Evolutionary conservation across 2,113 vertebrate genomes (phyloP), one percentile per base, ranked within the genome.

Genomic region (Rhea americana): DNA sequence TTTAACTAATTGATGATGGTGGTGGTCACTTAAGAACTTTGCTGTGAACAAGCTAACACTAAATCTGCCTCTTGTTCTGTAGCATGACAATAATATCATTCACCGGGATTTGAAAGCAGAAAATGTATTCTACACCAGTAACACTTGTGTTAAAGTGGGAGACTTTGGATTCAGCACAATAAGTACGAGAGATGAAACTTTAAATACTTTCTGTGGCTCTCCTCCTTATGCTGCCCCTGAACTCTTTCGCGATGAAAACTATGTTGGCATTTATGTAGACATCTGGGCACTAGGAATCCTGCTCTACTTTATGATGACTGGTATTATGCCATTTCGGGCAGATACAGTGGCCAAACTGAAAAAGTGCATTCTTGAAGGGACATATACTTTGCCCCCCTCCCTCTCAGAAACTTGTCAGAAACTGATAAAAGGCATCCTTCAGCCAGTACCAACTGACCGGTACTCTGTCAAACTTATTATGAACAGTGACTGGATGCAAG

Each of bases 81-180:
- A 99, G 99, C 99, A 99, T 68, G 98, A 99, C 91, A 99, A 98
- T 94, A 98, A 98, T 90, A 99, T 99, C 61, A 99, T 99, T 90
- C 99, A 99, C 87, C 97, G 99, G 6, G 99, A 99, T 94, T 94
- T 99, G 97, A 99, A 99, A 91, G 99, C 99, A 26, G 99, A 99
- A 96, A 99, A 99, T 0, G 98, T 99, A 3, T 99, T 99, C 96
- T 99, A 99, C 45, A 96, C 98, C 82, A 98, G 97, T 85, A 98
- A 97, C 90, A 98, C 98, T 17, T 99, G 98, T 25, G 98, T 99
- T 86, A 99, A 99, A 89, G 99, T 99, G 76, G 99, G 99, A 3
- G 99, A 99, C 95, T 99, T 99, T 65, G 99, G 99, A 92, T 99
- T 99, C 96, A 99, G 99, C 97, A 99, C 99, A 0, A 83, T 99